Conservation (phyloP, 2,797 vertebrate species). For the Darevskia nairensis region DNA sequence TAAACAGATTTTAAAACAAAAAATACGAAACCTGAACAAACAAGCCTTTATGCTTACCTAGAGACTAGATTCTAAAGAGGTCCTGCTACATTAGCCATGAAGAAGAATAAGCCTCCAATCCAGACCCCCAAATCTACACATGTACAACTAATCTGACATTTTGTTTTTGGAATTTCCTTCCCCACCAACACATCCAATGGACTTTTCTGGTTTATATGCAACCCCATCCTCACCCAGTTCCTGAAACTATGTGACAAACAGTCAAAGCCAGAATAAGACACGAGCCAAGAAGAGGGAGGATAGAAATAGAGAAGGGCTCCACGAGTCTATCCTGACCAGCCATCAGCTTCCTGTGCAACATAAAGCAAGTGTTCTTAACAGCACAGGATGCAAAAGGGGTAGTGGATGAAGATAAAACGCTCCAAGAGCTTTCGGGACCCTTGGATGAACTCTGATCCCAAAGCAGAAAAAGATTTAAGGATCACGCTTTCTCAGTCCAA, state of each 20-base stretch:
- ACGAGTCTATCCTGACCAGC: neutral
- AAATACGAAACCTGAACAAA: constrained; percentile 31
- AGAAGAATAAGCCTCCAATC: neutral
- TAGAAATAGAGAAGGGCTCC: neutral
- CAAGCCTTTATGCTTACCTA: constrained; percentile 25
- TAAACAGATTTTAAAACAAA: constrained; percentile 46
- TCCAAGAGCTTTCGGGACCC: neutral
- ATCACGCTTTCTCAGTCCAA: neutral
- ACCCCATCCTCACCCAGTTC: constrained; percentile 30
- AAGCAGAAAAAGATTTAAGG: neutral
- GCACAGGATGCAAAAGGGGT: neutral
- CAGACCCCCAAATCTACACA: constrained; percentile 6
- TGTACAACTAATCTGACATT: constrained; percentile 46
- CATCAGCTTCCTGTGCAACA: neutral
- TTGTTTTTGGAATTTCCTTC: constrained; percentile 51
- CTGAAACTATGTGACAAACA: constrained; percentile 24
- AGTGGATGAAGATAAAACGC: neutral
- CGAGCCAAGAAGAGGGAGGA: neutral
- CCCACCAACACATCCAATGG: constrained; percentile 45
- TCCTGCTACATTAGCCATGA: constrained; percentile 25
- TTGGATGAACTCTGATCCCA: neutral
- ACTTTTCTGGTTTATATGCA: constrained; percentile 33
- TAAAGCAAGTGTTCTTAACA: neutral
- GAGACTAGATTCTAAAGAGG: constrained; percentile 37
- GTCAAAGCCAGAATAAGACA: neutral